These are phyloP conservation scores for Tortricodes alternella DNA, from an alignment of 2,888 invertebrate species.

Conservation along the genomic window DNA sequence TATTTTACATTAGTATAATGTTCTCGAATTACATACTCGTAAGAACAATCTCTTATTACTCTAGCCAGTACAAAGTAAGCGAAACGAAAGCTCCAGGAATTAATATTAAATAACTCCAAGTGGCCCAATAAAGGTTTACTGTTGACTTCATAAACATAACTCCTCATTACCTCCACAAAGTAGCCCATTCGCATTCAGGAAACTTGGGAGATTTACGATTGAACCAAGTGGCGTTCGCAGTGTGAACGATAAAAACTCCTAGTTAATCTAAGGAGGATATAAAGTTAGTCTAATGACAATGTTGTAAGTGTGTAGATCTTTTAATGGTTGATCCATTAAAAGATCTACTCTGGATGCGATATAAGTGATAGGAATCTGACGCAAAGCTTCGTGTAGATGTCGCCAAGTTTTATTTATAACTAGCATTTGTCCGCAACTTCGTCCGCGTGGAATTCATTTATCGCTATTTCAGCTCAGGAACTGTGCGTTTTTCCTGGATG, in stretches of 20 bases:
- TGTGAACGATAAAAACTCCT: conserved; percentile 1
- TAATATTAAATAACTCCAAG: neutral
- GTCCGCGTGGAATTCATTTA: no score
- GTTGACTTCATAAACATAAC: conserved; percentile 11
- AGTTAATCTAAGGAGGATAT: neutral
- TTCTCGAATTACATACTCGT: no score
- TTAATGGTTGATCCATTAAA: no score
- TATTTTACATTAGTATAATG: no score
- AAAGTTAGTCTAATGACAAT: neutral
- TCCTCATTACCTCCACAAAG: conserved; percentile 7
- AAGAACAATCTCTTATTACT: neutral
- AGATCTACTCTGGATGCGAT: no score
- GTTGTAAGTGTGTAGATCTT: neutral
- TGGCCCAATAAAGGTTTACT: conserved; percentile 1
- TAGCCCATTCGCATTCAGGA: conserved; percentile 6
- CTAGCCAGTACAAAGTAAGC: neutral
- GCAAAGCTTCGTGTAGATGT: no score
- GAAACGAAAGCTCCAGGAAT: neutral
- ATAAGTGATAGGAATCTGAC: no score
- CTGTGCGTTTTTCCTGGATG: no score
- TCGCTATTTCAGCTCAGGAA: no score
- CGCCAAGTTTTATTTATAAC: no score
- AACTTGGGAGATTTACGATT: neutral
- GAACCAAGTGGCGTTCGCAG: neutral
- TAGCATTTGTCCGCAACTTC: no score